Percentiles rank a stretch among this genome's conserved stretches.
Evolutionary conservation across 2,113 vertebrate genomes (phyloP).

Genomic region (Toxostoma redivivum): DNA sequence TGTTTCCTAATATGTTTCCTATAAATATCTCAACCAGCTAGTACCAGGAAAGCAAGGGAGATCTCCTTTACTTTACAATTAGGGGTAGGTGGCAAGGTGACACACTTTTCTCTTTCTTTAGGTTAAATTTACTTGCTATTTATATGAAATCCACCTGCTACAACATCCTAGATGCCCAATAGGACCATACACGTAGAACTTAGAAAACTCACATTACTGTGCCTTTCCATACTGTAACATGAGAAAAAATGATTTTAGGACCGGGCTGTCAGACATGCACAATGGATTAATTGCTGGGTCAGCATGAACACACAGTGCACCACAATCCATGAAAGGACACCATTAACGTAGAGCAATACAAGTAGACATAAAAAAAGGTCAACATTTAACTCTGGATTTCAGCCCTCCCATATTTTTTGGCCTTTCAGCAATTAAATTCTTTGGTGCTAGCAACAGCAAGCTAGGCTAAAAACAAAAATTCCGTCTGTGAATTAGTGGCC

Average conservation of each 20-base stretch:
- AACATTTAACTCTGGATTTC: background rate
- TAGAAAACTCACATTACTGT: constrained; percentile 35
- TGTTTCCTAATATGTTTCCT: background rate
- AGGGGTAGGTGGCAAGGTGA: background rate
- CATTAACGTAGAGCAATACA: background rate
- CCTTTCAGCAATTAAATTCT: background rate
- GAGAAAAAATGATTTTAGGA: constrained; percentile 21
- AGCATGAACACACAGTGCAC: background rate
- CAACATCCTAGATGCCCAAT: background rate
- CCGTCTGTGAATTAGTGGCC: background rate
- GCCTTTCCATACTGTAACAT: background rate
- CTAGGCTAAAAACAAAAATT: background rate
- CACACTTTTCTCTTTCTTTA: background rate
- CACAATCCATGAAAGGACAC: background rate
- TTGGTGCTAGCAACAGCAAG: background rate
- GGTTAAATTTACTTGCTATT: background rate
- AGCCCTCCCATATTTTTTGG: background rate
- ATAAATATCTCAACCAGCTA: background rate
- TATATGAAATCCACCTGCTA: background rate
- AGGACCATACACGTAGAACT: background rate
- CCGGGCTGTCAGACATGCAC: background rate
- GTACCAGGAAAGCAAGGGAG: background rate
- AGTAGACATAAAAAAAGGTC: background rate
- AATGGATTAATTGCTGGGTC: background rate
- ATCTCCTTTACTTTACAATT: background rate